A percentile compares a stretch with the other conserved stretches of the same genome.
Conservation (phyloP, 2,113 vertebrate species). For the Cisticola juncidis region DNA sequence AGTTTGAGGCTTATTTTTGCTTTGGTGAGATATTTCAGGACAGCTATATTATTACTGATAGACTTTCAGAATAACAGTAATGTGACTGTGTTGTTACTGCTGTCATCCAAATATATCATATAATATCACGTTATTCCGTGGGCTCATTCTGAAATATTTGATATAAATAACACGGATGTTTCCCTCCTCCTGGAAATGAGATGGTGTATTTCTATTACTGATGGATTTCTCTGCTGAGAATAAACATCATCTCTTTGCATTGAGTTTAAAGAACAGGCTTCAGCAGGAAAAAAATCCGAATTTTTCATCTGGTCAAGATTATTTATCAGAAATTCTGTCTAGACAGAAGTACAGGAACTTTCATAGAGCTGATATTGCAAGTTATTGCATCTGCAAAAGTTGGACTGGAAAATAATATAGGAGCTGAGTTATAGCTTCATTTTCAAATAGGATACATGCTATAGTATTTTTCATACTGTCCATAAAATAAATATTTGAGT, state of each 20-base stretch:
- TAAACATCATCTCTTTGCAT: background rate
- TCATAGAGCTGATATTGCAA: background rate
- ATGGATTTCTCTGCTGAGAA: background rate
- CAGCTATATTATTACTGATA: background rate
- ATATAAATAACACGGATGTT: constrained; percentile 18
- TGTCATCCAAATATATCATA: background rate
- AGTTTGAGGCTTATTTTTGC: background rate
- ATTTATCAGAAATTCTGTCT: constrained; percentile 22
- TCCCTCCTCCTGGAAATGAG: constrained; percentile 5
- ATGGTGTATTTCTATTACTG: background rate
- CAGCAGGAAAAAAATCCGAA: background rate
- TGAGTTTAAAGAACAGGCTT: constrained; percentile 22
- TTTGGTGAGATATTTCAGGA: background rate
- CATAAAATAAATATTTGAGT: constrained; percentile 19
- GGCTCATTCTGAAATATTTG: constrained; percentile 12
- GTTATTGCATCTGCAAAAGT: background rate
- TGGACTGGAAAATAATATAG: background rate
- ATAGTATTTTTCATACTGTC: constrained; percentile 9
- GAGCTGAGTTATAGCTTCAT: constrained; percentile 10
- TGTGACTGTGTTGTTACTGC: background rate
- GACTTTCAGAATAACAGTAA: constrained; percentile 19
- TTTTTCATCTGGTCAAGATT: constrained; percentile 2
- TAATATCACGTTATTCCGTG: background rate
- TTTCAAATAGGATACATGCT: constrained; percentile 4
- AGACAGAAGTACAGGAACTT: background rate